Evolutionary conservation across 2,797 vertebrate genomes (phyloP), one percentile per base, ranked within the genome.

Genomic region (Lepus townsendii): DNA sequence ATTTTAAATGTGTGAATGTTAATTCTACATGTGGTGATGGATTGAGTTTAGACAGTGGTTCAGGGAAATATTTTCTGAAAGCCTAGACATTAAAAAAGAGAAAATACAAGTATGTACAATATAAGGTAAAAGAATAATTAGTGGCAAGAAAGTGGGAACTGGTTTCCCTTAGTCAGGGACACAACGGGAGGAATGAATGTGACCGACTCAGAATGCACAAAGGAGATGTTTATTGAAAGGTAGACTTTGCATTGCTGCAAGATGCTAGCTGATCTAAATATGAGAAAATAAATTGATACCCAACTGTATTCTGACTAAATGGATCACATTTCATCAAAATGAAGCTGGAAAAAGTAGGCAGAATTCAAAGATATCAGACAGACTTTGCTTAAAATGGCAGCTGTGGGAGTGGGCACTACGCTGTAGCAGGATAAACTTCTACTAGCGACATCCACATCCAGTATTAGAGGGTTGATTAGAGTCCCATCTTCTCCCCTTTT

Each of bases 181-280:
- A 16, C 5, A 20, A 50, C 52, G 3, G 22, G 27, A 27, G 2
- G 30, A 47, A 0, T 5, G 30, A 47, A 0, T 5, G 2, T 26
- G 12, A 3, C 10, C 79, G 52, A 5, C 57, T 89, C 16, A 26
- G 24, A 75, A 35, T 19, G 12, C 14, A 5, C 30, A 38, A 38
- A 84, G 4, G 8, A 7, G 2, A 27, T 14, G 4, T 42, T 0
- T 47, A 2, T 47, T 76, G 63, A 89, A 63, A 76, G 16, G 24
- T 5, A 2, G 22, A 32, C n/a, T 76, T 78, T 30, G 24, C 16
- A 26, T 38, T 32, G 14, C 6, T 22, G 2, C 26, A 5, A 47
- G 32, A 30, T 22, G 0, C 4, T 85, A 20, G 10, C 19, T 26
- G 2, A 3, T 57, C 30, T 86, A 22, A 19, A 2, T 42, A 14